These are phyloP conservation scores for Tribolium freemani DNA, from an alignment of 2,888 invertebrate species.

Conservation along the genomic window DNA sequence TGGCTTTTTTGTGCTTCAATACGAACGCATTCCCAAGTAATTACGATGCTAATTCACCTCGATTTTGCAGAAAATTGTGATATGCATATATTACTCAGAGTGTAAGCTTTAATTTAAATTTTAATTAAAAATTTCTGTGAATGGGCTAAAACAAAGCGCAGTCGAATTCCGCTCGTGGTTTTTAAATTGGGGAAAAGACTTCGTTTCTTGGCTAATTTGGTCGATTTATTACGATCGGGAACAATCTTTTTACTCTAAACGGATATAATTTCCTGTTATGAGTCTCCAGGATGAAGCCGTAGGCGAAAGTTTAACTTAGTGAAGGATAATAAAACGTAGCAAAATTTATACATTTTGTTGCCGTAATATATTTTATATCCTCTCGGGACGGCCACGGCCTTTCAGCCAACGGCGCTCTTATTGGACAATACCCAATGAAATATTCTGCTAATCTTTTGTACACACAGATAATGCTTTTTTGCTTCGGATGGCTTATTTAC, in stretches of 20 bases:
- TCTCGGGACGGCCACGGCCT: conserved; percentile 8
- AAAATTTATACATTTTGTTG: conserved; percentile 33
- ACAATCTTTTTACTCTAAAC: not conserved
- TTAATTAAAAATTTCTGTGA: conserved; percentile 24
- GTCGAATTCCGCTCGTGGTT: not conserved
- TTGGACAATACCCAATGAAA: conserved; percentile 19
- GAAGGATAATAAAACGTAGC: conserved; percentile 22
- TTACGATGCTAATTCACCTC: conserved; percentile 24
- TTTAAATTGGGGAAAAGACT: not conserved
- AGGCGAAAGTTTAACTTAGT: not conserved
- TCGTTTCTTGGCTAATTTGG: not conserved
- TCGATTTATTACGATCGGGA: not conserved
- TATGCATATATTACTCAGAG: conserved; percentile 15
- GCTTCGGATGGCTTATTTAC: conserved; percentile 8
- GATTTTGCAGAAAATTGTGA: conserved; percentile 18
- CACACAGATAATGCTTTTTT: conserved; percentile 5
- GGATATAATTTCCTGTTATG: not conserved
- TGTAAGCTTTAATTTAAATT: conserved; percentile 24
- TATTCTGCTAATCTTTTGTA: conserved; percentile 20
- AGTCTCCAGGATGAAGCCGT: not conserved
- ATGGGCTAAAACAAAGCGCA: not conserved
- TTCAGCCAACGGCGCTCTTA: conserved; percentile 13
- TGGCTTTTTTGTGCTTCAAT: not conserved
- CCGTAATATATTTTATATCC: conserved; percentile 22
- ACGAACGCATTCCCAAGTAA: conserved; percentile 10